A percentile compares a stretch with the other conserved stretches of the same genome.
These are phyloP conservation scores for Platyrinchus mystaceus DNA, from an alignment of 2,797 vertebrate species.

Conservation along the genomic window DNA sequence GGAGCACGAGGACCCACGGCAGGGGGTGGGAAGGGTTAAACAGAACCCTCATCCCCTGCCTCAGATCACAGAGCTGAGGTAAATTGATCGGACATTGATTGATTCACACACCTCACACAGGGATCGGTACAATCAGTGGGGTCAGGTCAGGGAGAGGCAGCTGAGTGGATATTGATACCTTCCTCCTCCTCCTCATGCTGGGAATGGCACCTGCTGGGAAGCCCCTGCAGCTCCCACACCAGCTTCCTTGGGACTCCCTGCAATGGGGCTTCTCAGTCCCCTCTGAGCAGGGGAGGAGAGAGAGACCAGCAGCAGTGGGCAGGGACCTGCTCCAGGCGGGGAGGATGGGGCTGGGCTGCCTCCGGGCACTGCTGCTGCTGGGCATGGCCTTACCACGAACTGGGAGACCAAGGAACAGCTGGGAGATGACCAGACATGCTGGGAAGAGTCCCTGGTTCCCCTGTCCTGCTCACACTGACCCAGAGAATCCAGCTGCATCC, in stretches of 20 bases:
- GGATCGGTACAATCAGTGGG: neutral
- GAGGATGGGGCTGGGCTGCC: neutral
- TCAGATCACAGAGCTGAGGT: neutral
- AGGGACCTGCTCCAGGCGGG: neutral
- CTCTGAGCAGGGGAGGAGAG: fast-evolving
- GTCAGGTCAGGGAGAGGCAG: neutral
- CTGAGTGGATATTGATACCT: neutral
- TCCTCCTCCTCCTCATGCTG: neutral
- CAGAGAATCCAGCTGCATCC: neutral
- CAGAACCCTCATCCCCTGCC: neutral
- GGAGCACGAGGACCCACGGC: fast-evolving
- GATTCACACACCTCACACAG: neutral
- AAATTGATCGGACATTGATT: neutral
- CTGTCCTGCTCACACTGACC: neutral
- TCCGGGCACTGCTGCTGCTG: neutral
- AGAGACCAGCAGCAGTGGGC: neutral
- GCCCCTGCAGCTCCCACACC: neutral
- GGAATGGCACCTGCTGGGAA: neutral
- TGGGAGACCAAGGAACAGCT: neutral
- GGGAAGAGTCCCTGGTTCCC: neutral
- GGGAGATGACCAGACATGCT: fast-evolving
- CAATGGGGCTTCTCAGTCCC: neutral
- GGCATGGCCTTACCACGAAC: neutral
- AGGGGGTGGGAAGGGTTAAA: neutral
- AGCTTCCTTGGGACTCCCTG: fast-evolving